Conservation (phyloP, 2,797 vertebrate species). For the Microctenopoma lineatum region DNA sequence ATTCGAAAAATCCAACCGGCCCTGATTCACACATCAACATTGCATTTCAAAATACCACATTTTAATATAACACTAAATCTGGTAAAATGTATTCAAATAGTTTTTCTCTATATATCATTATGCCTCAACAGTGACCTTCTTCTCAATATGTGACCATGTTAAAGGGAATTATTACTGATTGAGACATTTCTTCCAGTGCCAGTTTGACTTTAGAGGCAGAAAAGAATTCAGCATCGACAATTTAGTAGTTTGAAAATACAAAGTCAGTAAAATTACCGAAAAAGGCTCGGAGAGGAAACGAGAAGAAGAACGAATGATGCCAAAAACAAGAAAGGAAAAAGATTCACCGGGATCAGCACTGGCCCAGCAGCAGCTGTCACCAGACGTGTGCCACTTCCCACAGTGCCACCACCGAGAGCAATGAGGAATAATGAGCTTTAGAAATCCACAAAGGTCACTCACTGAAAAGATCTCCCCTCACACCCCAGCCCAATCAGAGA, state of each 20-base stretch:
- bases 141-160: not conserved
- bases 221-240: conserved; percentile 8
- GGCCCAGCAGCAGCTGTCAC: conserved; percentile 67
- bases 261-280: conserved; percentile 31
- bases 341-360: conserved; percentile 48
- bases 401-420: conserved; percentile 65
- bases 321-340: conserved; percentile 25
- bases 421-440: conserved; percentile 83
- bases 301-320: conserved; percentile 33
- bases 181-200: conserved; percentile 15
- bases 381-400: conserved; percentile 62
- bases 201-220: conserved; percentile 3
- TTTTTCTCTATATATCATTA: not conserved
- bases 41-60: not conserved
- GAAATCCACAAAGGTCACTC: conserved; percentile 82
- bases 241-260: conserved; percentile 14
- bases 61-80: not conserved
- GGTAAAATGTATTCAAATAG: not conserved
- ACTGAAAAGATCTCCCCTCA: conserved; percentile 69
- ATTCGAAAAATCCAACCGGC: not conserved
- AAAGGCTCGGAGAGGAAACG: conserved; percentile 49
- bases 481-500: conserved; percentile 68
- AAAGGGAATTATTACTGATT: conserved; percentile 9
- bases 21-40: not conserved
- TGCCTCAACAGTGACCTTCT: conserved; percentile 11